Base-by-base conservation (phyloP, 2,113 vertebrate genomes). In the Chascanopsetta lugubris region DNA sequence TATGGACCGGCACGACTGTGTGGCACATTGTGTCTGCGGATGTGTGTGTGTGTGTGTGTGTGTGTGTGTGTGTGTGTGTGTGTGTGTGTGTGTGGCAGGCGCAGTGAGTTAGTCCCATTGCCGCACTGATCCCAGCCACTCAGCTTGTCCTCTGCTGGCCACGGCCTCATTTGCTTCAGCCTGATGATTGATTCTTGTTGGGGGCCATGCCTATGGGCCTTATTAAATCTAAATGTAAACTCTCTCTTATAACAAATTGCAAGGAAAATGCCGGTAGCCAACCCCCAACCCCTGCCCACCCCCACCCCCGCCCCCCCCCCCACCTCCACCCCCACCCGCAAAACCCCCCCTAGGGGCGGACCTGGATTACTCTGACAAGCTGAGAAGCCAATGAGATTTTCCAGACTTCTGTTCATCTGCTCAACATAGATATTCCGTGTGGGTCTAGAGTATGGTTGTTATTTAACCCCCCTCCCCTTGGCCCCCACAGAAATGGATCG, bases 161-260 rank as follows among this genome's bases (percentile, higher is more conserved):
- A 66, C 24, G 67, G 75, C 50, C 62, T 83, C 21, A 48, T 89
- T 85, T 75, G 55, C 69, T 80, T 49, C 64, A 75, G 61, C 61
- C 32, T 40, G 72, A 80, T 83, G 84, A 91, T 88, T 89, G 80
- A 89, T 91, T 91, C 84, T 89, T 88, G 83, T 90, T 88, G 32
- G 63, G 60, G 77, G 87, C 72, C 69, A 84, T 88, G 85, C 86
- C 87, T 87, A 62, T 88, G 87, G 87, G 86, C 84, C 79, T 92
- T 86, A 90, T 90, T 91, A 88, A 92, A 88, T 89, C 80, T 85
- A 90, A 88, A 91, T 86, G 87, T 89, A 85, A 90, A 91, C 83
- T 85, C 86, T 78, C 74, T 81, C 72, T 74, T 66, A 85, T 80
- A 90, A 88, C 84, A 87, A 85, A 90, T 86, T 76, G 88, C 63